phyloP scores from a whole-genome alignment of 2,797 vertebrate genomes.

The Thalassophryne amazonica region DNA sequence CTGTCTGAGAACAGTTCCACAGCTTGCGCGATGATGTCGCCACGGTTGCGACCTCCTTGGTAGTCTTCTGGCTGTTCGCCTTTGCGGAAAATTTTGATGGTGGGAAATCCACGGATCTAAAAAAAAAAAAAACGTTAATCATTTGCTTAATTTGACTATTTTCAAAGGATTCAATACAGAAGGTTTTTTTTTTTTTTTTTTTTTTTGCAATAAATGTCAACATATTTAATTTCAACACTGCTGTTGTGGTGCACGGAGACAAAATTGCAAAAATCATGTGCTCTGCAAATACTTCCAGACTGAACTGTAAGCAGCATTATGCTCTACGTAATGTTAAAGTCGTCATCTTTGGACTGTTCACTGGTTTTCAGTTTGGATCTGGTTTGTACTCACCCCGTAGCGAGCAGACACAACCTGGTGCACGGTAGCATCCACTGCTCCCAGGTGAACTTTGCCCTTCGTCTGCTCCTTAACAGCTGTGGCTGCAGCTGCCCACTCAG shows the following conservation, averaged over 20 bases:
- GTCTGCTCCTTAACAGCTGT: conserved; percentile 90
- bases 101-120: conserved; percentile 93
- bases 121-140: not conserved
- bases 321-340: too few relatives aligned
- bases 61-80: conserved; percentile 92
- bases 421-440: conserved; percentile 90
- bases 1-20: conserved; percentile 93
- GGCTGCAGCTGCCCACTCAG: conserved; percentile 95
- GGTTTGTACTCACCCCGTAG: conserved; percentile 84
- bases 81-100: conserved; percentile 96
- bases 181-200: too few relatives aligned
- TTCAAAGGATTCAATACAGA: too few relatives aligned
- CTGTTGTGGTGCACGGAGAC: too few relatives aligned
- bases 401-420: conserved; percentile 85
- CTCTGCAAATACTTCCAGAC: too few relatives aligned
- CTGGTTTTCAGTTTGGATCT: not conserved
- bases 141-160: too few relatives aligned
- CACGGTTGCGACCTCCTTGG: conserved; percentile 86
- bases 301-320: too few relatives aligned
- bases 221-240: too few relatives aligned
- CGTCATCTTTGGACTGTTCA: too few relatives aligned
- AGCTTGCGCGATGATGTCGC: conserved; percentile 86
- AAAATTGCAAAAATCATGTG: too few relatives aligned
- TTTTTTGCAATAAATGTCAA: too few relatives aligned
- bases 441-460: conserved; percentile 90